Conservation (phyloP, 2,888 invertebrate genomes). For the Pristionchus mayeri region DNA sequence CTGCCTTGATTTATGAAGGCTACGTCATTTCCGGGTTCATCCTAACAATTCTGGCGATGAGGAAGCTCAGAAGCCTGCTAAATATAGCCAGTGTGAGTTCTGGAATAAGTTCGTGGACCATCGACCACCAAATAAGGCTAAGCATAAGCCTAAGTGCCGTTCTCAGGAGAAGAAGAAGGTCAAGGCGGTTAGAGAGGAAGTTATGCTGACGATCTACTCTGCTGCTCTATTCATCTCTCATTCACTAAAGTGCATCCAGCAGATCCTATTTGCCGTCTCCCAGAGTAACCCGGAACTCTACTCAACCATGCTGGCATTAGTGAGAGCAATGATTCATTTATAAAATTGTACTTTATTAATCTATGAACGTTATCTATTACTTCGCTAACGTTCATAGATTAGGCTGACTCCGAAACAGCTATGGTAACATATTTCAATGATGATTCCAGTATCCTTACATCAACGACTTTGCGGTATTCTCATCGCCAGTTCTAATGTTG, state of each 20-base stretch:
- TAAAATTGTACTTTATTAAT: no score
- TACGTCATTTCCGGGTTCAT: neutral
- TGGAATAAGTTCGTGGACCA: neutral
- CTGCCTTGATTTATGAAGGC: neutral
- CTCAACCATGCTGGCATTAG: neutral
- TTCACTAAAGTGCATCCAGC: neutral
- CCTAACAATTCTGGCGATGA: neutral
- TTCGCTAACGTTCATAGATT: no score
- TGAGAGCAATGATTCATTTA: no score
- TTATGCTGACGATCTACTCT: neutral
- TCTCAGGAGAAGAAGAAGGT: neutral
- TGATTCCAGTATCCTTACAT: slow-evolving; percentile 32
- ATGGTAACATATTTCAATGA: no score
- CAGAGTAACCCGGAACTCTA: neutral
- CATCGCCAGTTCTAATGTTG: neutral
- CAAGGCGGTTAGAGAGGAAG: neutral
- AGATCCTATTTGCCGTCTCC: neutral
- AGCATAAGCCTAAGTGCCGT: neutral
- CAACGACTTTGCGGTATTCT: slow-evolving; percentile 24
- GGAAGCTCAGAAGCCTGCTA: neutral
- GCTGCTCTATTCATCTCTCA: neutral
- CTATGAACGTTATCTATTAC: no score
- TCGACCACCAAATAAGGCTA: no score
- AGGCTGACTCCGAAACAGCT: no score
- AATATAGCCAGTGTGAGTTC: neutral